Evolutionary conservation across 2,113 vertebrate species (phyloP), one percentile per base, ranked within the genome.

Genomic region (Stomatorhinus ivindoensis): DNA sequence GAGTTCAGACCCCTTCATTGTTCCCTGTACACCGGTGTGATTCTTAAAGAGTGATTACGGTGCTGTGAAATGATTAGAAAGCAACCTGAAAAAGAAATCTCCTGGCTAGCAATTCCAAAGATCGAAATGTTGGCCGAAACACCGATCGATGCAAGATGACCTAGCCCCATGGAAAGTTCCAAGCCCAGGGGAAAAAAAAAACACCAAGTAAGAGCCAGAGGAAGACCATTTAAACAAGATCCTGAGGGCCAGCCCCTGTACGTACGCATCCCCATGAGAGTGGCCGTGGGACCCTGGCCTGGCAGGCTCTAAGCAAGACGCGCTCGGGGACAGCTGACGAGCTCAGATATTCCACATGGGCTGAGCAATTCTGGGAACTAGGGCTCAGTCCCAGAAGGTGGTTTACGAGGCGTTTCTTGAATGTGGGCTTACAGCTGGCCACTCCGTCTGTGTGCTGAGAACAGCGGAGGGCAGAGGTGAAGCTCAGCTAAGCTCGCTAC

Each of bases 181-280:
- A 39, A 87, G 27, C 50, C 86, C n/a, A 15, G 17, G 27, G 51
- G 19, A 87, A 61, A 13, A 39, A 24, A 61, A 13, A 39, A 24
- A 39, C 55, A 61, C 39, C 31, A 44, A 0, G 9, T 87, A 55
- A n/a, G 55, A 46, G 86, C 6, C 55, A 87, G 39, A 58, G 5
- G 21, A 76, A 31, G n/a, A 80, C 39, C 53, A 8, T 87, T 58
- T 87, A 15, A 87, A 87, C 31, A 39, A 42, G 35, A 87, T 4
- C 2, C 39, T 4, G 35, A 58, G 21, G 17, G 35, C 3, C 39
- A 51, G 69, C 51, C 87, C 87, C n/a, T n/a, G 47, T 95, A 99
- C 97, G 97, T 98, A 99, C 98, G 91, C 98, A 97, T 96, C 97
- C 96, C 98, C 98, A 99, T 53, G 97, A 99, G 93, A 97, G 95